These are phyloP conservation scores for Mizuhopecten yessoensis DNA, from an alignment of 1,140 invertebrate species.

Conservation along the genomic window DNA sequence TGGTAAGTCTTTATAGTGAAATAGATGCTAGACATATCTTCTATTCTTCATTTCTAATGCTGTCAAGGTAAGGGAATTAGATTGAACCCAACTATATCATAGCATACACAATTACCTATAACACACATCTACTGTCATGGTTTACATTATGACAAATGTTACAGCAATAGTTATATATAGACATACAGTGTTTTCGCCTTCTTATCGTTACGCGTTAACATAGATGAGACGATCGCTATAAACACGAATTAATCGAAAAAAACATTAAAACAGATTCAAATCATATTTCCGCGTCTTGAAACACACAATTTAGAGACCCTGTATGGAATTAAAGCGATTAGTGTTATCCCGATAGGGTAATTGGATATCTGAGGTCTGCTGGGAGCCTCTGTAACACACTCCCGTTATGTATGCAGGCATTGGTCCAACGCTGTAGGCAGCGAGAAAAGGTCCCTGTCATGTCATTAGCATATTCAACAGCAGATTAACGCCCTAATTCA, in stretches of 20 bases:
- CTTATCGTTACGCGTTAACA: too few relatives aligned
- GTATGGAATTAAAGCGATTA: constrained; percentile 26
- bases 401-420: constrained; percentile 1
- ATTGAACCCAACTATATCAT: too few relatives aligned
- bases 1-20: too few relatives aligned
- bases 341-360: not conserved
- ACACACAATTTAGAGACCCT: not conserved
- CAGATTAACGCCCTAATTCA: constrained; percentile 32
- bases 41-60: too few relatives aligned
- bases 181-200: too few relatives aligned
- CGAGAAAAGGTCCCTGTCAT: not conserved
- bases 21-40: too few relatives aligned
- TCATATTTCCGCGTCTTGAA: not conserved
- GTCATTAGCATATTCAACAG: constrained; percentile 31
- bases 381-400: not conserved
- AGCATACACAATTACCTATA: too few relatives aligned
- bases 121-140: too few relatives aligned
- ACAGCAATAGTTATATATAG: too few relatives aligned
- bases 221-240: not conserved
- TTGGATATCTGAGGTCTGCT: not conserved
- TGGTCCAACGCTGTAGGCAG: constrained; percentile 22
- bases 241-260: not conserved
- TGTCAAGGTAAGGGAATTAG: too few relatives aligned
- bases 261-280: not conserved
- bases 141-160: too few relatives aligned